Percentiles rank a stretch among this genome's conserved stretches.
Evolutionary conservation across 2,888 invertebrate genomes (phyloP).

Genomic region (Electrophaes corylata): DNA sequence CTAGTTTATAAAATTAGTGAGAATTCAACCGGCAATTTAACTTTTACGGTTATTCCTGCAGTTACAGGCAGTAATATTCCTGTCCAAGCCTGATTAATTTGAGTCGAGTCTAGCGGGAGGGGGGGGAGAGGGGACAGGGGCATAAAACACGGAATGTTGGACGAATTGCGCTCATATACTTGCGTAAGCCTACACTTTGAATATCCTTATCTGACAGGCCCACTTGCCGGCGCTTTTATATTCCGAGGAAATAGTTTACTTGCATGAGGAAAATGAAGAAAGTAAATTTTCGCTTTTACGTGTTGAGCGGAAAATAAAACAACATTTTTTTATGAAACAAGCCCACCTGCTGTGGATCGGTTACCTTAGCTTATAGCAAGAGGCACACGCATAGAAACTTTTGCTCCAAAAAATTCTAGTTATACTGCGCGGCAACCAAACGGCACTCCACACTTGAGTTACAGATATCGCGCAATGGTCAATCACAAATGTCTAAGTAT

Average conservation of each 20-base stretch:
- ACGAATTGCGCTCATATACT: constrained; percentile 25
- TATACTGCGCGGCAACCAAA: too few relatives aligned
- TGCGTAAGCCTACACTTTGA: constrained; percentile 29
- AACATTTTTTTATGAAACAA: too few relatives aligned
- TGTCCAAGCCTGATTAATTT: constrained; percentile 30
- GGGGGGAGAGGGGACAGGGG: not conserved
- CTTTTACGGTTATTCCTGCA: constrained; percentile 29
- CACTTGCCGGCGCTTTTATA: constrained; percentile 26
- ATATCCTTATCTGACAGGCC: constrained; percentile 27
- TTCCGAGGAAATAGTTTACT: constrained; percentile 11
- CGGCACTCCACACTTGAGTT: too few relatives aligned
- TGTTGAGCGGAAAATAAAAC: too few relatives aligned
- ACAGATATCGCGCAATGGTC: too few relatives aligned
- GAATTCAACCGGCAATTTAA: constrained; percentile 20
- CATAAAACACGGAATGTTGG: constrained; percentile 26
- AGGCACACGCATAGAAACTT: too few relatives aligned
- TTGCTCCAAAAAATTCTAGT: too few relatives aligned
- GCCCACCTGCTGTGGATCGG: too few relatives aligned
- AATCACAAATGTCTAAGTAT: too few relatives aligned
- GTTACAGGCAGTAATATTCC: constrained; percentile 22
- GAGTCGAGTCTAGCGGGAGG: constrained; percentile 1
- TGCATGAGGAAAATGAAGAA: not conserved
- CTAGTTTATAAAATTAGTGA: not conserved
- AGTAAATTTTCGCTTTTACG: not conserved
- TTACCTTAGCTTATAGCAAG: too few relatives aligned